Percentiles rank a stretch among this genome's conserved stretches.
Conservation (phyloP, 2,888 invertebrate species). For the Cheilosia grossa region DNA sequence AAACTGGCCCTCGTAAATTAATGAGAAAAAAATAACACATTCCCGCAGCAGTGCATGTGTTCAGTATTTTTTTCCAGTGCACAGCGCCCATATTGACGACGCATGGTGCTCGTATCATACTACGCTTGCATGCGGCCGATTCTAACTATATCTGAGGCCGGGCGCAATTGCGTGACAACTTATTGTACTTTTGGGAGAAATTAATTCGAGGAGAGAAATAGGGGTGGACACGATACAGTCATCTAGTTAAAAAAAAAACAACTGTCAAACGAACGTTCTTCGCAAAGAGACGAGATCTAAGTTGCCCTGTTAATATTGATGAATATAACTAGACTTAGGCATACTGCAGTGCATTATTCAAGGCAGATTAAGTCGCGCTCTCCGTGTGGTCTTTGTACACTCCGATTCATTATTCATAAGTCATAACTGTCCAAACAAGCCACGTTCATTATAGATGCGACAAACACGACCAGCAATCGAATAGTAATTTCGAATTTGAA, state of each 20-base stretch:
- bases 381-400: conserved; percentile 4
- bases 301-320: neutral
- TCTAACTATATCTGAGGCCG: conserved; percentile 8
- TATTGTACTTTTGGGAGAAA: conserved; percentile 57
- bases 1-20: conserved; percentile 65
- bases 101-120: conserved; percentile 5
- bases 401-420: conserved; percentile 27
- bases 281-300: neutral
- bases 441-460: conserved; percentile 49
- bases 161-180: conserved; percentile 69
- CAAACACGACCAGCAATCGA: conserved; percentile 9
- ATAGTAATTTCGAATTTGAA: conserved; percentile 41
- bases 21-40: conserved; percentile 65
- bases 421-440: conserved; percentile 3
- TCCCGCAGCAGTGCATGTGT: conserved; percentile 4
- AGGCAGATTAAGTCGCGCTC: neutral
- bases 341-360: neutral
- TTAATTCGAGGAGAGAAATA: conserved; percentile 22
- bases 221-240: conserved; percentile 24
- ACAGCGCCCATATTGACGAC: conserved; percentile 61
- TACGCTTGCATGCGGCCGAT: conserved; percentile 33
- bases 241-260: conserved; percentile 21
- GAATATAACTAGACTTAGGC: too few relatives aligned
- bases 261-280: conserved; percentile 19
- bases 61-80: conserved; percentile 3